Base-by-base conservation (phyloP, 1,140 invertebrate genomes). In the Papilio aristodemus region DNA sequence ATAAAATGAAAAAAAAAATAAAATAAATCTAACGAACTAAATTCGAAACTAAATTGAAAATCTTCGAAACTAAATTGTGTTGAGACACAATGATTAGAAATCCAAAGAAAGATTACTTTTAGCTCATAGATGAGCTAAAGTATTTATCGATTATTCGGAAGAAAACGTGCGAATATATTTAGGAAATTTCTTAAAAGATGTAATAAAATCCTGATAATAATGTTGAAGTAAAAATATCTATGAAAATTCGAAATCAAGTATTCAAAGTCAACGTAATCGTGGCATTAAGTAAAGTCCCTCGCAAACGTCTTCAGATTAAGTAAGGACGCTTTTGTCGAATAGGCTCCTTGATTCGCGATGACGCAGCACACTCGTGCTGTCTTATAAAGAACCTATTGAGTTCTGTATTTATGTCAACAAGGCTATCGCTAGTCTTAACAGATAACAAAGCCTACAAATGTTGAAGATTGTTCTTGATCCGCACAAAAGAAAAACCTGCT, bases 391-490 rank as follows among this genome's bases (percentile, higher is more conserved):
- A 38, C 36, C 59, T 62, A 62, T 62, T 19, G 36, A 62, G 9
- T 22, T 38, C 59, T 62, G 32, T 62, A 62, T 50, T 17, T 50
- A 50, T 62, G 59, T 62, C 36, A 38, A 62, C 59, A 62, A 62
- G 59, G 36, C 36, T 39, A 62, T 62, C 59, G 36, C 17, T 36
- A 37, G 58, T 59, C 58, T 59, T 14, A 37, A 8, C 32, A 17
- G 59, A 62, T 62, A 62, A 62, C 36, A 62, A 62, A 62, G 59
- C 59, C n/a, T 62, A 19, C n/a, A 58, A 62, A n/a, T 38, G 59
- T 62, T 50, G 14, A 62, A 62, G 59, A 38, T 62, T 14, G 10
- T 25, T 58, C 57, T 58, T 62, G 59, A 62, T 62, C 6, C 13
- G 13, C 17, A 62, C 59, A 62, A 62, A 62, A 38, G 59, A 62